phyloP scores from a whole-genome alignment of 2,888 invertebrate species.

The Brachypalpus laphriformis region DNA sequence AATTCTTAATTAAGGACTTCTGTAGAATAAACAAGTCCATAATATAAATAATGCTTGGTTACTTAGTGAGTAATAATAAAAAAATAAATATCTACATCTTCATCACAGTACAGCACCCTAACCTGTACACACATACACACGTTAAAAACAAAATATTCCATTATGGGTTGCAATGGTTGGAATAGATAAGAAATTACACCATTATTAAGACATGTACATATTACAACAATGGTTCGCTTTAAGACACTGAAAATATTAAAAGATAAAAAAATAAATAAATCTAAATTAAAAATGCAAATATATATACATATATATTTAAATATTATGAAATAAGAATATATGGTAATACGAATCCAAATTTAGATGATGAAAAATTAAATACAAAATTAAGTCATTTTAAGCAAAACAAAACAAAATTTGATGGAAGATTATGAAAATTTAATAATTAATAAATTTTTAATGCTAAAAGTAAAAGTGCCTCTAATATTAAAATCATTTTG shows the following conservation, averaged over 20 bases:
- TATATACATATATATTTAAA: conserved; percentile 33
- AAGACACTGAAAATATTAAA: conserved; percentile 40
- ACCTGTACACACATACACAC: not conserved
- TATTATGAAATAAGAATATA: conserved; percentile 24
- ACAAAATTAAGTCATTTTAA: conserved; percentile 54
- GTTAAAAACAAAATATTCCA: conserved; percentile 6
- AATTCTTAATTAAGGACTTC: no score
- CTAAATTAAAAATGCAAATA: conserved; percentile 29
- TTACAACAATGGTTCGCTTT: conserved; percentile 61
- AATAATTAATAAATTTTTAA: conserved; percentile 62
- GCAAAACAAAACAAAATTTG: conserved; percentile 54
- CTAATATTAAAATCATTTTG: conserved; percentile 66
- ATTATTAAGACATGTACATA: conserved; percentile 62
- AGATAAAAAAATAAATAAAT: not conserved
- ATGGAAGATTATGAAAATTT: conserved; percentile 58
- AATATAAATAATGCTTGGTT: no score
- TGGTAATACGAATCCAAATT: conserved; percentile 65
- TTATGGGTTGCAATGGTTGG: not conserved
- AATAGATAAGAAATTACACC: conserved; percentile 29
- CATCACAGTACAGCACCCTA: conserved; percentile 31
- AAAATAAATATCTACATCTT: conserved; percentile 14
- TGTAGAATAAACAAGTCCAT: no score
- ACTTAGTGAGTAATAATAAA: not conserved
- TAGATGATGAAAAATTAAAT: conserved; percentile 39
- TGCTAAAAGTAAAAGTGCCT: conserved; percentile 73